These are phyloP conservation scores for Masnerella sp. DNA, from an alignment of 2,888 invertebrate species.

Conservation along the genomic window DNA sequence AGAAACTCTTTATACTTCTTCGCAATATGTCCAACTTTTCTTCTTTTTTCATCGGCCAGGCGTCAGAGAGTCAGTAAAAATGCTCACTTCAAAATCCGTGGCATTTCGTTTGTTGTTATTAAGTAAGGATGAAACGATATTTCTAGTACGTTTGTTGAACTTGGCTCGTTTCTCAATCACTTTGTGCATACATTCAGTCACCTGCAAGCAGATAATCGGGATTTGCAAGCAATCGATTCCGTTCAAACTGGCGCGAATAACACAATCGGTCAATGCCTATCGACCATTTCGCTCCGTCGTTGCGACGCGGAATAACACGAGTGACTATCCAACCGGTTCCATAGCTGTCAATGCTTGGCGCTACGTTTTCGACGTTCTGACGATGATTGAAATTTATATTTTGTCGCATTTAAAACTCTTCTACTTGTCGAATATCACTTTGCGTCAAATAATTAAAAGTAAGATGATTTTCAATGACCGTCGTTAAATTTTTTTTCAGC, in stretches of 20 bases:
- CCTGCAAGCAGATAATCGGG: conserved; percentile 67
- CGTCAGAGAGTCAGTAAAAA: not conserved
- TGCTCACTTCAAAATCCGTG: not conserved
- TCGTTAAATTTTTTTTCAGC: not conserved
- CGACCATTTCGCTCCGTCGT: conserved; percentile 57
- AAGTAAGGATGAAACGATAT: conserved; percentile 22
- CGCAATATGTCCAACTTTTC: too few relatives aligned
- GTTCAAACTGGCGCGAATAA: conserved; percentile 60
- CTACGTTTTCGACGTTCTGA: conserved; percentile 28
- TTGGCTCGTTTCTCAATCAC: conserved; percentile 35
- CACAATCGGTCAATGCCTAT: conserved; percentile 59
- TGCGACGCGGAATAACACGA: conserved; percentile 42
- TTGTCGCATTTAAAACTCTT: conserved; percentile 29
- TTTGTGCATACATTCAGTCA: conserved; percentile 55
- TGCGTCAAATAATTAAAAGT: conserved; percentile 14
- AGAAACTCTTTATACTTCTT: too few relatives aligned
- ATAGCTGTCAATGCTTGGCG: conserved; percentile 41
- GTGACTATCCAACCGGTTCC: conserved; percentile 45
- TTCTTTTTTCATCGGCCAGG: too few relatives aligned
- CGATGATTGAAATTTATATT: conserved; percentile 51
- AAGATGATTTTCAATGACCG: conserved; percentile 6
- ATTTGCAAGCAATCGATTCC: conserved; percentile 65
- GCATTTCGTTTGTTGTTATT: too few relatives aligned
- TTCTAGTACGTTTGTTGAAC: conserved; percentile 33
- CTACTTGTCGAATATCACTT: conserved; percentile 17